These are phyloP conservation scores for Orussus abietinus DNA, from an alignment of 1,140 invertebrate species.

Conservation along the genomic window DNA sequence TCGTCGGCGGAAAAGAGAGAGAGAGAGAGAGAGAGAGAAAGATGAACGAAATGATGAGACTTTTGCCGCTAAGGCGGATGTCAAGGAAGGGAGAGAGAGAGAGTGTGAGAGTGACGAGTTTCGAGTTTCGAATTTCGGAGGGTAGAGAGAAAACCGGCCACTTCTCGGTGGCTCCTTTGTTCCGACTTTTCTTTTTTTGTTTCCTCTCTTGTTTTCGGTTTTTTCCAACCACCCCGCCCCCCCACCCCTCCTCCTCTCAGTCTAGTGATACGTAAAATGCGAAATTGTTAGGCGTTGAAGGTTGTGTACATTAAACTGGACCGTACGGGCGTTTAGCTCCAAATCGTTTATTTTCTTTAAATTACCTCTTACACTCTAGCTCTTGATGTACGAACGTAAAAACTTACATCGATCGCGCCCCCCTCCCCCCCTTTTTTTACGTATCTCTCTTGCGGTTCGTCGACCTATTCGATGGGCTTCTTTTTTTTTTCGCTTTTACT, in stretches of 20 bases:
- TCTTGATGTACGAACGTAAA: constrained; percentile 35
- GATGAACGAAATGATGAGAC: too few species aligned
- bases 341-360: constrained; percentile 43
- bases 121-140: too few species aligned
- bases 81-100: not conserved
- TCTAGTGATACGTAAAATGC: not conserved
- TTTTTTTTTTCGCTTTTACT: too few species aligned
- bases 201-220: too few species aligned
- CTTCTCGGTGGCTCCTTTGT: too few species aligned
- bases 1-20: not conserved
- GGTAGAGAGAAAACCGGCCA: too few species aligned
- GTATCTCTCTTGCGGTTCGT: too few species aligned
- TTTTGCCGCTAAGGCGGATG: too few species aligned
- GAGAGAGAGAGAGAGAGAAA: not conserved
- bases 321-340: not conserved
- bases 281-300: not conserved
- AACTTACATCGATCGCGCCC: constrained; percentile 28
- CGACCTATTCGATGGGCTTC: too few species aligned
- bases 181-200: too few species aligned
- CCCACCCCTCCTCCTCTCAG: too few species aligned
- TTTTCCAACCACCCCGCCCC: not conserved
- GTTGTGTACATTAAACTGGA: not conserved
- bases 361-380: constrained; percentile 32
- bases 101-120: not conserved
- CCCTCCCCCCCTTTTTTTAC: too few species aligned